phyloP scores from a whole-genome alignment of 2,888 invertebrate genomes.

The Lasioglossum villosulum region DNA sequence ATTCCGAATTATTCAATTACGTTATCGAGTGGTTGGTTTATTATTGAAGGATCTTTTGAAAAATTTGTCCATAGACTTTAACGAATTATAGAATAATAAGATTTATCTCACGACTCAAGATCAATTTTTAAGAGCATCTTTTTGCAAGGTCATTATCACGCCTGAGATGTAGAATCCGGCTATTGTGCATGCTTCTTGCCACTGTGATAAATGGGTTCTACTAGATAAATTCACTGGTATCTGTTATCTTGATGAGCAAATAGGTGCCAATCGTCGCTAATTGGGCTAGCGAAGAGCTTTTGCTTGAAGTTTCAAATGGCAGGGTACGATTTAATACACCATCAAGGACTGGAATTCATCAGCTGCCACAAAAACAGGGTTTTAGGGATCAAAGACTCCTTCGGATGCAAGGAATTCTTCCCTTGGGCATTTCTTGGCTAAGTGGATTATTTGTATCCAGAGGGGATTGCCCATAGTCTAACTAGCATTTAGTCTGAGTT shows the following conservation, averaged over 20 bases:
- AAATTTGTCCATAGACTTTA: background rate
- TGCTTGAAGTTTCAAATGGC: background rate
- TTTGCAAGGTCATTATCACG: background rate
- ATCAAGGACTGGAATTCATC: background rate
- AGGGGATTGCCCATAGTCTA: background rate
- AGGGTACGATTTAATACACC: background rate
- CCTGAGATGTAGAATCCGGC: background rate
- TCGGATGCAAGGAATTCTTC: background rate
- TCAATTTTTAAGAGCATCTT: background rate
- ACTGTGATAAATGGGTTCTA: background rate
- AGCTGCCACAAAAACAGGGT: conserved; percentile 1
- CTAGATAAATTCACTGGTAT: background rate
- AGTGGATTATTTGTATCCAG: conserved; percentile 5
- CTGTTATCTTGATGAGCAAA: background rate
- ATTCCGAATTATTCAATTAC: background rate
- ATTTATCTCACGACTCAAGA: background rate
- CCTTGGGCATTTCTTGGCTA: conserved; percentile 11
- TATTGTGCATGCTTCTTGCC: background rate
- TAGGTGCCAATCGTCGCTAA: background rate
- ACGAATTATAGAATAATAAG: no score
- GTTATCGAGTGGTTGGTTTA: background rate
- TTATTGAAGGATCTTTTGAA: background rate
- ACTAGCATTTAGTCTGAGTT: background rate
- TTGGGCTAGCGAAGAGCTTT: background rate
- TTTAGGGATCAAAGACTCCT: background rate